A percentile compares a stretch with the other conserved stretches of the same genome.
These are phyloP conservation scores for Antheraea yamamai DNA, from an alignment of 2,888 invertebrate species.

Conservation along the genomic window DNA sequence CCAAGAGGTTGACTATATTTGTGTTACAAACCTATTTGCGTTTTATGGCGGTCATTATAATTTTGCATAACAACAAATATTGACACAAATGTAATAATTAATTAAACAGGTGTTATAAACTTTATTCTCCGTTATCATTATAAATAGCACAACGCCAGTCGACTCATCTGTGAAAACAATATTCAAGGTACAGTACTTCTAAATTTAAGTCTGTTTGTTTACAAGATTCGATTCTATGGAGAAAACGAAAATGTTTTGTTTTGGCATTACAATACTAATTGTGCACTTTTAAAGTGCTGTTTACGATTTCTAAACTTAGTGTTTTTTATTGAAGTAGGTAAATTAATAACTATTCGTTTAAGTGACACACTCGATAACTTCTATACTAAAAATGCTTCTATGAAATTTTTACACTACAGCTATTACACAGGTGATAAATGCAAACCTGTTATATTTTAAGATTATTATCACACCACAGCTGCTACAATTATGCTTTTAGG, in stretches of 20 bases:
- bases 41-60: background rate
- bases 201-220: slow-evolving; percentile 10
- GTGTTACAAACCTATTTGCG: background rate
- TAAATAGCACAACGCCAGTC: background rate
- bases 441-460: no score
- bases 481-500: no score
- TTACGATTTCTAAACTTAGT: background rate
- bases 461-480: no score
- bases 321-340: background rate
- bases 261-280: background rate
- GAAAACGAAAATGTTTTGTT: background rate
- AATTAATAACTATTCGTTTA: background rate
- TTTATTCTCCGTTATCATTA: background rate
- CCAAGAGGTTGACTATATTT: background rate
- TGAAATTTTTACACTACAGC: no score
- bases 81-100: background rate
- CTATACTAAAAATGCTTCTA: background rate
- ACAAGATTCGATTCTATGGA: background rate
- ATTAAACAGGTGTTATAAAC: background rate
- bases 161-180: slow-evolving; percentile 9
- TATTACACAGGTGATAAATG: no score
- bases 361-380: background rate
- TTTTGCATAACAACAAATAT: background rate
- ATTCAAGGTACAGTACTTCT: slow-evolving; percentile 10
- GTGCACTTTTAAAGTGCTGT: background rate